Evolutionary conservation across 1,140 invertebrate species (phyloP), one percentile per base, ranked within the genome.

Genomic region (Apis dorsata): DNA sequence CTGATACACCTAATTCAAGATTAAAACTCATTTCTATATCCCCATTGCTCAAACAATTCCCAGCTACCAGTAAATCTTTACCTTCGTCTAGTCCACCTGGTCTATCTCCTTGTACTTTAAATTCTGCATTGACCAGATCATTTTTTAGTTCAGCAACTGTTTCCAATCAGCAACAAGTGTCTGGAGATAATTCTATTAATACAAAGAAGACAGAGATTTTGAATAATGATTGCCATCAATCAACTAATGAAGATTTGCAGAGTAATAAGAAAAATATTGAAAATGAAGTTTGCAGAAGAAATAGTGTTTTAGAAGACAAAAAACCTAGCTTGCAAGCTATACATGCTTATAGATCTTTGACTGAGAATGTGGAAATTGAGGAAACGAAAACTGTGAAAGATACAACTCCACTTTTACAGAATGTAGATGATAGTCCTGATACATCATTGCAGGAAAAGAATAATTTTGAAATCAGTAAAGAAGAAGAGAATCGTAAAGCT

Each of bases 401-500:
- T 34, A 75, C 71, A 63, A 60, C 80, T 19, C 72, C 78, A 1
- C 53, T 79, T 17, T 21, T 80, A n/a, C 70, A 49, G 28, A 79
- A 60, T 10, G 53, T 49, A 10, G 79, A 73, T 13, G 72, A 83
- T 0, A 60, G 44, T 19, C 53, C n/a, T 4, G 89, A 77, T 0
- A 17, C 19, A 1, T 10, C 57, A 21, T 17, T 49, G 17, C n/a
- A 90, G 65, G 84, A 86, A 79, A 83, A 55, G 79, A 12, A 3
- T 51, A 69, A 13, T 7, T 55, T 66, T 12, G 66, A 78, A 13
- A 12, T 55, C 13, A 78, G 68, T 44, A 91, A 84, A 34, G 91
- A 93, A 53, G 91, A 92, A 8, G 92, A 93, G 12, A 93, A 94
- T 85, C 94, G 95, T 79, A 95, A 95, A 84, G 95, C 95, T 74